Base-by-base conservation (phyloP, 2,113 vertebrate genomes). In the Elaphurus davidianus region DNA sequence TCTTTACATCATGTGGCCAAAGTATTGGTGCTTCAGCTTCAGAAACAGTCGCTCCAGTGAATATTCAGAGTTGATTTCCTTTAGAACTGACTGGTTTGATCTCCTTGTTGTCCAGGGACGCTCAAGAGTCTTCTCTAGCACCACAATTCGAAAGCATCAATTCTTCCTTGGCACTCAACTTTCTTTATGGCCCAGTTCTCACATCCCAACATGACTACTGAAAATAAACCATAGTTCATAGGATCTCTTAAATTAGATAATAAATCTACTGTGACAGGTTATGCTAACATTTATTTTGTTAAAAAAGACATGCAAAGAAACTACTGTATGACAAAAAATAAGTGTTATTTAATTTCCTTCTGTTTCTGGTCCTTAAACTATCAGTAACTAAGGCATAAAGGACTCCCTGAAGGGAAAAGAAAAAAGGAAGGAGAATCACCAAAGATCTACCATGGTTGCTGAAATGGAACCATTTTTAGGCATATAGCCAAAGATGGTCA, bases 401-500 rank as follows among this genome's bases (percentile, higher is more conserved):
- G 19, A 52, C 0, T 40, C 13, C 59, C n/a, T 33, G 28, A 82
- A 82, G n/a, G 28, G 21, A 60, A 59, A 52, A 52, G n/a, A 59
- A 67, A 82, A 81, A 71, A 25, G n/a, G 28, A 36, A 36, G 5
- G 8, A 76, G 85, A 40, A 62, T 30, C 36, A 5, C 47, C 40
- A 40, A 67, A 25, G 16, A 57, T 33, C 33, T 13, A 12, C 14
- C n/a, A 7, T 23, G 27, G 15, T 28, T 47, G 55, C 27, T 23
- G 25, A 74, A n/a, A 54, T 7, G 43, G 4, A 71, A 52, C 27
- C 2, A 1, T 19, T 82, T 59, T 33, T 25, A 79, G 5, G 43
- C 7, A 36, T 27, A 2, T 1, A 15, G 6, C 0, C 19, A 74
- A n/a, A 0, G 1, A 21, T 0, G 5, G 15, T n/a, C 19, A 33